Evolutionary conservation across 2,888 invertebrate genomes (phyloP), one percentile per base, ranked within the genome.

Genomic region (Horisme vitalbata): DNA sequence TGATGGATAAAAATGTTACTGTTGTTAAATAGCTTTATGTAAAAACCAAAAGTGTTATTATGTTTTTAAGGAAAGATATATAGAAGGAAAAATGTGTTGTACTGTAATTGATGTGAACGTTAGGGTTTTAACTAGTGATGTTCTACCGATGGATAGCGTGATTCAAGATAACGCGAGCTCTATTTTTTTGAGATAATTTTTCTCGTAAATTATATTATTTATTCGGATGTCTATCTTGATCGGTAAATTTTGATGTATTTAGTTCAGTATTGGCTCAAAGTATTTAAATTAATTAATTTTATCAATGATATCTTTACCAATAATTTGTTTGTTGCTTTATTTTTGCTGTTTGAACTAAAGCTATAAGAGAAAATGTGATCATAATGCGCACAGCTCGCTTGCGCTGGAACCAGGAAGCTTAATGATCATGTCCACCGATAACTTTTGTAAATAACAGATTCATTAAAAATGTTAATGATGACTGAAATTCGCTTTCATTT

Each of bases 1-100:
- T 75, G 78, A 82, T 75, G 66, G 65, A 75, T 71, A 68, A 62
- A 49, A 77, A 79, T 78, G 83, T 86, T 85, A 85, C 80, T 86
- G 82, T 87, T 87, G 85, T 86, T 87, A 30, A 18, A 83, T 79
- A 88, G 86, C 84, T 87, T 84, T 88, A 85, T 82, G 80, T 79
- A 75, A 75, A 83, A 83, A 86, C 86, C 87, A 84, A 88, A 87
- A 82, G 83, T 85, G 87, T 87, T 87, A 83, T 83, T 85, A 84
- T 81, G 83, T 86, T 86, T 81, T 81, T 83, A 85, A 81, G 79
- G 71, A 64, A 67, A 66, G 68, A 65, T 67, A 68, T 67, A 59
- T 65, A 64, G 63, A 61, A 26, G 44, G 14, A 45, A 59, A 33
- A 46, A 57, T 59, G 45, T 39, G 54, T 56, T 48, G 44, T 50